A percentile compares a stretch with the other conserved stretches of the same genome.
Conservation (phyloP, 2,797 vertebrate genomes). For the Novumbra hubbsi region DNA sequence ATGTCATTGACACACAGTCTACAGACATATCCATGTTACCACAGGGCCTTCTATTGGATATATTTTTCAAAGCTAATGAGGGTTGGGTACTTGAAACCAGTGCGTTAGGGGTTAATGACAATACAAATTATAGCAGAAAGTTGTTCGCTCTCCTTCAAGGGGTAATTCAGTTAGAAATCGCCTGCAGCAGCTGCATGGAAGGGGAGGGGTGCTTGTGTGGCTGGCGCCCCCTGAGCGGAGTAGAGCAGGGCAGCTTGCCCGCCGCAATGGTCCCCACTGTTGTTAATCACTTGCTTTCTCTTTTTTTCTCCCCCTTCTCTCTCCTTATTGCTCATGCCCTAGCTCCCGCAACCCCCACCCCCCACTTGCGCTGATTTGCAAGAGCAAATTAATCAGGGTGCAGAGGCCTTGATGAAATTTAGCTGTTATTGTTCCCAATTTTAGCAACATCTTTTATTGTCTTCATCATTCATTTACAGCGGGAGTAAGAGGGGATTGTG, state of each 20-base stretch:
- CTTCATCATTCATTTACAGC: slow-evolving; percentile 99
- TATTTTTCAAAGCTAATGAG: slow-evolving; percentile 38
- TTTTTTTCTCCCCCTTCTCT: slow-evolving; percentile 65
- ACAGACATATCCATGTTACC: background rate
- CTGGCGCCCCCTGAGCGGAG: slow-evolving; percentile 66
- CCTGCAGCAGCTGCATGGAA: slow-evolving; percentile 61
- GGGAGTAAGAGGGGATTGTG: slow-evolving; percentile 70
- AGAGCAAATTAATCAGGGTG: slow-evolving; percentile 98
- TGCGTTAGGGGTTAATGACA: slow-evolving; percentile 59
- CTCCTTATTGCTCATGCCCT: slow-evolving; percentile 46
- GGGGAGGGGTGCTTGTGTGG: slow-evolving; percentile 40
- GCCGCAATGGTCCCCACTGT: slow-evolving; percentile 76
- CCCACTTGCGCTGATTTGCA: slow-evolving; percentile 87
- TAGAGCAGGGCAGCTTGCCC: slow-evolving; percentile 75
- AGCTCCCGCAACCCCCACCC: slow-evolving; percentile 68
- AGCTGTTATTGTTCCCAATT: slow-evolving; percentile 99
- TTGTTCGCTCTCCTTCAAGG: slow-evolving; percentile 54
- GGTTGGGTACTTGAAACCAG: slow-evolving; percentile 41
- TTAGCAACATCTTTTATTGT: slow-evolving; percentile 99
- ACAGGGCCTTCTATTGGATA: no score
- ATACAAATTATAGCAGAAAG: slow-evolving; percentile 50
- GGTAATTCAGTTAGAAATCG: slow-evolving; percentile 53
- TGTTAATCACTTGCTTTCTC: slow-evolving; percentile 87
- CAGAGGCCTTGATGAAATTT: slow-evolving; percentile 97
- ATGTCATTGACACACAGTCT: background rate